phyloP scores from a whole-genome alignment of 2,113 vertebrate species.

The Erpornis zantholeuca region DNA sequence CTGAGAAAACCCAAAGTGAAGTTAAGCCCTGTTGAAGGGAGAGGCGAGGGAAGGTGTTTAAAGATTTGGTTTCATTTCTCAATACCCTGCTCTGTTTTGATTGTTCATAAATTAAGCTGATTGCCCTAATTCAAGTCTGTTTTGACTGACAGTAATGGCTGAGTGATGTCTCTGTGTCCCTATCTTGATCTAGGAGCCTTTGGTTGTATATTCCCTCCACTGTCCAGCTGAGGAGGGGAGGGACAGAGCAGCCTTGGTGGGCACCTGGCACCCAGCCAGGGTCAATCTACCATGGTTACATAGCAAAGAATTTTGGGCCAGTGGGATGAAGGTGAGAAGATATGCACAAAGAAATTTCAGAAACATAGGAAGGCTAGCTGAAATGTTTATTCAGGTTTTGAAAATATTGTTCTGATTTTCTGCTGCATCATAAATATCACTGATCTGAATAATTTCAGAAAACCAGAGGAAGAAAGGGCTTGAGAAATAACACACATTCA shows the following conservation, averaged over 20 bases:
- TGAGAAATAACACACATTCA: conserved; percentile 11
- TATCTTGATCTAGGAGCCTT: neutral
- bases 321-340: neutral
- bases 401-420: neutral
- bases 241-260: neutral
- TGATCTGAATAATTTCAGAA: conserved; percentile 23
- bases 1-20: neutral
- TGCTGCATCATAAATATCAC: neutral
- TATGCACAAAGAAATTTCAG: neutral
- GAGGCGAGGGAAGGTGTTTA: neutral
- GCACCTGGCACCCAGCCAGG: neutral
- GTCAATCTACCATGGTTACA: neutral
- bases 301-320: neutral
- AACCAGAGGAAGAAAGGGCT: neutral
- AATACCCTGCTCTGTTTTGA: neutral
- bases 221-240: neutral
- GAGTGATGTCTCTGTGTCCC: neutral
- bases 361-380: neutral
- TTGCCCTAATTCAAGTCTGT: neutral
- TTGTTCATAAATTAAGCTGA: neutral
- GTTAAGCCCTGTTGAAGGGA: neutral
- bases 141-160: neutral
- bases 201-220: neutral
- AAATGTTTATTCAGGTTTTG: neutral
- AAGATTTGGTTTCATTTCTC: neutral